phyloP scores from a whole-genome alignment of 2,888 invertebrate species.

The Rhingia campestris region DNA sequence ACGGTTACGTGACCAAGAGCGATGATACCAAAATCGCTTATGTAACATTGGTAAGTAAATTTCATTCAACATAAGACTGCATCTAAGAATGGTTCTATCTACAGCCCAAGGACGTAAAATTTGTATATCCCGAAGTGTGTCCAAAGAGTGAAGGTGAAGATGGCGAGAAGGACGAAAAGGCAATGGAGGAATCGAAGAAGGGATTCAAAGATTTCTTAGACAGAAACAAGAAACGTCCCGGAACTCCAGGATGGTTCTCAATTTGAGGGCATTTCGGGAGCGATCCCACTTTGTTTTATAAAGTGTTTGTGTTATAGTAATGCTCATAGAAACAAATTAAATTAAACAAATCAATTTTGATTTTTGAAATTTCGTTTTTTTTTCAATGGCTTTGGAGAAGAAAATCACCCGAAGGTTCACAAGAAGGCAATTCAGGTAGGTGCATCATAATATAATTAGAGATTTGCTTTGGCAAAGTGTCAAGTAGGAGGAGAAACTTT shows the following conservation, averaged over 20 bases:
- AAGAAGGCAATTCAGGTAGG: constrained; percentile 31
- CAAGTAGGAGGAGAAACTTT: too few species aligned
- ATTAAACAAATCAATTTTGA: constrained; percentile 13
- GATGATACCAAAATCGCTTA: constrained; percentile 92
- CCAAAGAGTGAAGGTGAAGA: constrained; percentile 82
- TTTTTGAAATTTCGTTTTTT: constrained; percentile 21
- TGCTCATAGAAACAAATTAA: constrained; percentile 37
- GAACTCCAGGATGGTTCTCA: constrained; percentile 91
- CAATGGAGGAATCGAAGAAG: constrained; percentile 86
- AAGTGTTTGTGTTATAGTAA: constrained; percentile 51
- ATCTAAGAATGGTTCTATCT: constrained; percentile 4
- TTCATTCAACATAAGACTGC: not conserved
- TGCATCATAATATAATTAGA: not conserved
- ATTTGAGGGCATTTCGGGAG: constrained; percentile 82
- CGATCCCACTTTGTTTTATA: constrained; percentile 51
- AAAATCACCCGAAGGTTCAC: constrained; percentile 36
- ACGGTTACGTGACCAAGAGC: constrained; percentile 89
- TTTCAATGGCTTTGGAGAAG: constrained; percentile 67
- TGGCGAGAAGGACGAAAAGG: constrained; percentile 86
- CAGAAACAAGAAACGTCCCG: constrained; percentile 87
- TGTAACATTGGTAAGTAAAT: constrained; percentile 87
- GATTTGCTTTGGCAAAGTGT: not conserved
- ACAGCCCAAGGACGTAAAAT: constrained; percentile 88
- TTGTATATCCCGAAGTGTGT: constrained; percentile 91
- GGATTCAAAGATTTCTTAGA: constrained; percentile 85